These are phyloP conservation scores for Apis cerana DNA, from an alignment of 1,140 invertebrate genomes.

Conservation along the genomic window DNA sequence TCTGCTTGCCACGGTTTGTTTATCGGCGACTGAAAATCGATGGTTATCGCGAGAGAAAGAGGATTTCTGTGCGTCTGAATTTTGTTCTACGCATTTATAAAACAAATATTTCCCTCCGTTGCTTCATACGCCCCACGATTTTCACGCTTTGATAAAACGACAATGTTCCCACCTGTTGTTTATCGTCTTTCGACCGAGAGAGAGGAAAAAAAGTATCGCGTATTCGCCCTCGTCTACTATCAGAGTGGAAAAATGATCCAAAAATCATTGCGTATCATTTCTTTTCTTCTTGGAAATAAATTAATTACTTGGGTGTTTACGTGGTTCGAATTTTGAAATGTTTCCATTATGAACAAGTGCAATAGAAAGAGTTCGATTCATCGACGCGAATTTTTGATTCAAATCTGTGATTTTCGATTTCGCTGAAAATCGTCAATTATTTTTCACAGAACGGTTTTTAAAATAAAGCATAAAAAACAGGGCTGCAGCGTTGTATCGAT, in stretches of 20 bases:
- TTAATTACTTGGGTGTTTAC: no score
- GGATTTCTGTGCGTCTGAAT: conserved; percentile 19
- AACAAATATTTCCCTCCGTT: not conserved
- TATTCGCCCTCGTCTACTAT: not conserved
- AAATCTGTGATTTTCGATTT: no score
- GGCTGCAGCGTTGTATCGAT: no score
- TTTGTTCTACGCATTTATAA: conserved; percentile 18
- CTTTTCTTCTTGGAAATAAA: no score
- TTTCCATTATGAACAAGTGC: no score
- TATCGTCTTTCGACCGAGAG: not conserved
- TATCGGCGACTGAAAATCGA: conserved; percentile 52
- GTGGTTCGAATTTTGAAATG: no score
- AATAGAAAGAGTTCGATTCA: no score
- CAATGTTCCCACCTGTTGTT: conserved; percentile 44
- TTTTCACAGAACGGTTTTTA: no score
- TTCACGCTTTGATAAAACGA: conserved; percentile 12
- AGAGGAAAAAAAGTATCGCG: not conserved
- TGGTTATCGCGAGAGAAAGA: not conserved
- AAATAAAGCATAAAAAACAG: no score
- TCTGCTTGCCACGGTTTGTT: conserved; percentile 33
- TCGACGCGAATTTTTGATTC: no score
- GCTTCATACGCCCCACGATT: not conserved
- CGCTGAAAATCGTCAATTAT: no score
- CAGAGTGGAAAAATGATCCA: not conserved
- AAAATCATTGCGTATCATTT: not conserved